Evolutionary conservation across 2,113 vertebrate genomes (phyloP), one percentile per base, ranked within the genome.

Genomic region (Chiloscyllium plagiosum): DNA sequence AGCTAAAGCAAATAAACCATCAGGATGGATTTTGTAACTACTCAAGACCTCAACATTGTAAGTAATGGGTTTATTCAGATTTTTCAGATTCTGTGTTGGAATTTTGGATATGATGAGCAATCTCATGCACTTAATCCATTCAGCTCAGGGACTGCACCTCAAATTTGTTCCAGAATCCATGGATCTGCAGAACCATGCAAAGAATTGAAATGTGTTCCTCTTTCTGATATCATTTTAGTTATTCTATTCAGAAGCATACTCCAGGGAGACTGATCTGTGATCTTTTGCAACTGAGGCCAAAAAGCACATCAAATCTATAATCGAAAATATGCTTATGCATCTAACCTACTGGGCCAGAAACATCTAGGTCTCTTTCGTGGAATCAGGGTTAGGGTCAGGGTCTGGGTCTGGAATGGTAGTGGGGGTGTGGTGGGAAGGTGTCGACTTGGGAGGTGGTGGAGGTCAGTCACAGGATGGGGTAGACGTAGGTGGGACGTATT

Each of bases 61-160:
- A 61, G 8, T 90, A 3, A 12, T 2, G 7, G 26, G 90, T 7
- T 66, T 37, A 66, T 42, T 69, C 22, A 47, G 65, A 68, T 37
- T 20, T 13, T 8, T 50, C 61, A 94, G 65, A 42, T 47, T 26
- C 29, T 52, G 8, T 56, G 66, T 42, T 70, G 3, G 22, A 50
- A 24, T 37, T 92, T 66, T 92, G 37, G 42, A 70, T 70, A 69
- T 1, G 68, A 19, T 17, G 68, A 47, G 29, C 37, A 94, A 70
- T 94, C 65, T 69, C n/a, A n/a, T 42, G 5, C n/a, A 68, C 37
- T 20, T 68, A 94, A 94, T 94, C 93, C 42, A 94, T 70, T 94
- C 93, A 94, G n/a, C 42, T 70, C 22, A 22, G 93, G 47, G n/a
- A 26, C 22, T 29, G 1, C 37, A 94, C 22, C 22, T 70, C 22